A percentile compares a stretch with the other conserved stretches of the same genome.
phyloP scores from a whole-genome alignment of 2,113 vertebrate genomes.

The Asarcornis scutulata region DNA sequence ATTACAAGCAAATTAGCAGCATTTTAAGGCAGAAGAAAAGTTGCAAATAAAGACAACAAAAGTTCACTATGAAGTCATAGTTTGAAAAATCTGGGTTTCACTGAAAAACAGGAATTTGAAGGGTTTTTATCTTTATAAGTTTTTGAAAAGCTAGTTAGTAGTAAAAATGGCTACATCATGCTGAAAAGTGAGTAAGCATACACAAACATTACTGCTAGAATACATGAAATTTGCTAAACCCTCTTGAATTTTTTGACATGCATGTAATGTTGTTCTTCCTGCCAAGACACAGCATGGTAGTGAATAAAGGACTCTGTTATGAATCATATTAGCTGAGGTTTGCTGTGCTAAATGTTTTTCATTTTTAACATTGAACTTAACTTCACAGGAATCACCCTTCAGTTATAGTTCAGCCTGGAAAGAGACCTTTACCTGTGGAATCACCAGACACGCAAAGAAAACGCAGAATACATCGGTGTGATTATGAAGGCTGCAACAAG shows the following conservation, averaged over 20 bases:
- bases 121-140: not conserved
- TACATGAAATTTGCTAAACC: slow-evolving; percentile 16
- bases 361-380: slow-evolving; percentile 12
- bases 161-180: not conserved
- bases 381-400: slow-evolving; percentile 87
- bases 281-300: slow-evolving; percentile 29
- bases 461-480: slow-evolving; percentile 93
- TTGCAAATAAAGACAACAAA: not conserved
- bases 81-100: not conserved
- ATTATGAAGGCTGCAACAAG: slow-evolving; percentile 95
- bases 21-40: not conserved
- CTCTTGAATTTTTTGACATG: slow-evolving; percentile 49
- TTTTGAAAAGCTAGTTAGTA: not conserved
- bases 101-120: not conserved
- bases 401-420: slow-evolving; percentile 89
- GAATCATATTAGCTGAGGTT: not conserved
- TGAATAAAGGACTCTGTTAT: not conserved
- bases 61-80: not conserved
- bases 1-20: not conserved
- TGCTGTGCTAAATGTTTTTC: not conserved
- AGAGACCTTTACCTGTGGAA: slow-evolving; percentile 89
- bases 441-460: slow-evolving; percentile 93
- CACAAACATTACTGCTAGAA: slow-evolving; percentile 14
- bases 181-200: slow-evolving; percentile 11
- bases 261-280: slow-evolving; percentile 23